Evolutionary conservation across 2,113 vertebrate genomes (phyloP).

Genomic region (Phylloscopus trochiloides): DNA sequence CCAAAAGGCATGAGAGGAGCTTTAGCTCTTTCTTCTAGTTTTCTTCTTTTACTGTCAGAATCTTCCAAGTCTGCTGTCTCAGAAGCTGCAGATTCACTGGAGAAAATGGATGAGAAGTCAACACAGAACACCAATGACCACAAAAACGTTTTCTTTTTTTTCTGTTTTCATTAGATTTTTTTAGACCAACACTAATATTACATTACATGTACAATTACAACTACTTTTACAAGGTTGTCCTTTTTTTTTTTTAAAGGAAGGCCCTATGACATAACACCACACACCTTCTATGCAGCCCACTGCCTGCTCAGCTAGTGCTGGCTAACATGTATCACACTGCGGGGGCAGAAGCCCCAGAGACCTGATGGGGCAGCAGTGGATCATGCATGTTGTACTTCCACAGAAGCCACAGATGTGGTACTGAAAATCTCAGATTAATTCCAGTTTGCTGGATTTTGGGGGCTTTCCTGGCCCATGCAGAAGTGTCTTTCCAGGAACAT

Average conservation of each 20-base stretch:
- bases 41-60: constrained; percentile 7
- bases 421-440: background rate
- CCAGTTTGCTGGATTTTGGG: background rate
- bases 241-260: background rate
- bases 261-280: background rate
- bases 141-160: background rate
- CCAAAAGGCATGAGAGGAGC: constrained; percentile 88
- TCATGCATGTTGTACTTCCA: background rate
- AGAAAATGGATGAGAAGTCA: constrained; percentile 26
- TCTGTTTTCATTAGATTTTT: background rate
- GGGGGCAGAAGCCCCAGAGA: background rate
- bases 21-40: constrained; percentile 61
- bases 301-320: background rate
- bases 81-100: background rate
- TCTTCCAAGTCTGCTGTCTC: background rate
- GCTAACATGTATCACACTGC: background rate
- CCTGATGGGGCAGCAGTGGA: background rate
- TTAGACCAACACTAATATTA: background rate
- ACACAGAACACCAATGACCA: background rate
- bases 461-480: background rate
- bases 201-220: background rate
- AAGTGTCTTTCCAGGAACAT: background rate
- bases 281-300: background rate
- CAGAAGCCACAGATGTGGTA: background rate
- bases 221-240: background rate